Conservation (phyloP, 2,888 invertebrate species). For the Actias luna region DNA sequence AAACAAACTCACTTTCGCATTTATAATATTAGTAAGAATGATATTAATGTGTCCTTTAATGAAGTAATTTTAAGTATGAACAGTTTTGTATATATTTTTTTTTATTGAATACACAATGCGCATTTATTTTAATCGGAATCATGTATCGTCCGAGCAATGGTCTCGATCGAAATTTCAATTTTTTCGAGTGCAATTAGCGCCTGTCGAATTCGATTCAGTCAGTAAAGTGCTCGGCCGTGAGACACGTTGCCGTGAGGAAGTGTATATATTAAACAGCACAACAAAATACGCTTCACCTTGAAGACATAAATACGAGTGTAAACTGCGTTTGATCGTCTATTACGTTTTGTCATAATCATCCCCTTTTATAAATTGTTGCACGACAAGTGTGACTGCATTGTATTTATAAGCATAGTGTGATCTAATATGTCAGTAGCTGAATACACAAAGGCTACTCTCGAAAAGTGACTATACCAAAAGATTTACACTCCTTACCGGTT, state of each 20-base stretch:
- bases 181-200: neutral
- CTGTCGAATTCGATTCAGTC: neutral
- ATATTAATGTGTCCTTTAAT: no score
- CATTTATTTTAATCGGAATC: neutral
- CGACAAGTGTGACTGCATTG: no score
- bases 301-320: neutral
- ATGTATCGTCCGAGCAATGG: neutral
- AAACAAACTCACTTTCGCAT: no score
- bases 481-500: no score
- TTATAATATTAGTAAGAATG: no score
- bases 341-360: neutral
- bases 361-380: neutral
- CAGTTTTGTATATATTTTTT: no score
- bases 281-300: neutral
- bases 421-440: no score
- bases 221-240: neutral
- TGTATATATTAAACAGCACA: neutral
- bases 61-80: no score
- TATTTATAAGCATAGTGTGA: no score
- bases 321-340: neutral
- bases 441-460: no score
- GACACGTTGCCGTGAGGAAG: neutral
- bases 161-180: neutral
- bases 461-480: no score
- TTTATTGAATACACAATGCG: no score